Evolutionary conservation across 2,113 vertebrate species (phyloP).

Genomic region (Lepidothrix coronata): DNA sequence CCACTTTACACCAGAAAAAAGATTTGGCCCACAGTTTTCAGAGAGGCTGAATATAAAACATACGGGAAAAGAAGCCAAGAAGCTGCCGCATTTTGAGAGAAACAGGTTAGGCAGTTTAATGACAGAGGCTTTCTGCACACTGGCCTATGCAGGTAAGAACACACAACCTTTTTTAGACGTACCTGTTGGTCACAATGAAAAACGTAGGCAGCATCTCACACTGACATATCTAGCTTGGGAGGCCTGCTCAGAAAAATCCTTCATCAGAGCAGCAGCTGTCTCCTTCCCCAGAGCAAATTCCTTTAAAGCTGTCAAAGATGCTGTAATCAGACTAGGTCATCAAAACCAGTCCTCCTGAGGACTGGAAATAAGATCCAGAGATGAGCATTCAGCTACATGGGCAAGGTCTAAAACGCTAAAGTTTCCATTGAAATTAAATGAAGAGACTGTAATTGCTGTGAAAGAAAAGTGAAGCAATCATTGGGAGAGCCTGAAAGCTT

Average conservation of each 20-base stretch:
- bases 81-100: neutral
- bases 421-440: constrained; percentile 71
- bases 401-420: constrained; percentile 61
- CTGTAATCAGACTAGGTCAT: constrained; percentile 76
- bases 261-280: constrained; percentile 75
- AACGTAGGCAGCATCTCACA: constrained; percentile 77
- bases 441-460: constrained; percentile 54
- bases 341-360: constrained; percentile 42
- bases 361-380: constrained; percentile 72
- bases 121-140: neutral
- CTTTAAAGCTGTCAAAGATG: constrained; percentile 81
- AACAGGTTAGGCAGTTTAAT: neutral
- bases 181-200: constrained; percentile 85
- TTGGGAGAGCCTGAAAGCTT: neutral
- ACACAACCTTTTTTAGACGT: constrained; percentile 50
- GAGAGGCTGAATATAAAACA: neutral
- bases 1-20: neutral
- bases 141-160: neutral
- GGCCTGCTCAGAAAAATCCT: constrained; percentile 78
- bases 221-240: constrained; percentile 70
- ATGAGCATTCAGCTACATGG: constrained; percentile 60
- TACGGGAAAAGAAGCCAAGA: neutral
- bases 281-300: constrained; percentile 72
- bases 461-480: constrained; percentile 43
- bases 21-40: neutral